Percentiles rank a stretch among this genome's conserved stretches.
These are phyloP conservation scores for Cardiocondyla obscurior DNA, from an alignment of 1,140 invertebrate species.

Conservation along the genomic window DNA sequence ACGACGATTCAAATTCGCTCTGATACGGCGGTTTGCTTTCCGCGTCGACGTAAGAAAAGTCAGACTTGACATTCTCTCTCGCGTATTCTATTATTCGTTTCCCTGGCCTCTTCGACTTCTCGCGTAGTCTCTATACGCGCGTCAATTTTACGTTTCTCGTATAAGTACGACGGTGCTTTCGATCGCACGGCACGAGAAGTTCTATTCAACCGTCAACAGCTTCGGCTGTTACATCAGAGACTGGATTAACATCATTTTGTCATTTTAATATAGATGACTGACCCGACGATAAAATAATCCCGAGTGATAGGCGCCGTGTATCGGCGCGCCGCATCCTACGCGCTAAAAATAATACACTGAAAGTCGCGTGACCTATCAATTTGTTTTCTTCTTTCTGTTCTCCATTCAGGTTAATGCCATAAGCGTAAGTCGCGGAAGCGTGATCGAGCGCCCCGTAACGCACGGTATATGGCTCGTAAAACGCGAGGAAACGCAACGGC, in stretches of 20 bases:
- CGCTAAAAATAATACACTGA: background rate
- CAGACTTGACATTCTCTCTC: constrained; percentile 14
- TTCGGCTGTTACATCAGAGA: background rate
- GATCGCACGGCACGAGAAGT: background rate
- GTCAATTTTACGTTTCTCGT: background rate
- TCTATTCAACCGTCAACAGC: background rate
- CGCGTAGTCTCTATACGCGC: background rate
- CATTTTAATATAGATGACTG: background rate
- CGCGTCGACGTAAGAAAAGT: constrained; percentile 44
- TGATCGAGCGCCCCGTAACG: constrained; percentile 45
- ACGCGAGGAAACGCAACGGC: constrained; percentile 4
- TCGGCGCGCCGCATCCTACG: background rate
- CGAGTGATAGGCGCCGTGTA: background rate
- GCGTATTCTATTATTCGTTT: constrained; percentile 40
- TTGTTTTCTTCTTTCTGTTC: constrained; percentile 1
- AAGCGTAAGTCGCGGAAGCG: constrained; percentile 12
- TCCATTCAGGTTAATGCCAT: constrained; percentile 7
- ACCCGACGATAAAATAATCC: background rate
- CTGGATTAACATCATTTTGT: too few relatives aligned
- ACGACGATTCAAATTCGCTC: constrained; percentile 39
- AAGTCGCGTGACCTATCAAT: constrained; percentile 25
- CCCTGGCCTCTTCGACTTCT: background rate
- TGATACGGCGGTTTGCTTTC: constrained; percentile 36
- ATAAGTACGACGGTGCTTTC: background rate
- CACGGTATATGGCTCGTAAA: constrained; percentile 45